These are phyloP conservation scores for Eupithecia exiguata DNA, from an alignment of 2,888 invertebrate species.

Conservation along the genomic window DNA sequence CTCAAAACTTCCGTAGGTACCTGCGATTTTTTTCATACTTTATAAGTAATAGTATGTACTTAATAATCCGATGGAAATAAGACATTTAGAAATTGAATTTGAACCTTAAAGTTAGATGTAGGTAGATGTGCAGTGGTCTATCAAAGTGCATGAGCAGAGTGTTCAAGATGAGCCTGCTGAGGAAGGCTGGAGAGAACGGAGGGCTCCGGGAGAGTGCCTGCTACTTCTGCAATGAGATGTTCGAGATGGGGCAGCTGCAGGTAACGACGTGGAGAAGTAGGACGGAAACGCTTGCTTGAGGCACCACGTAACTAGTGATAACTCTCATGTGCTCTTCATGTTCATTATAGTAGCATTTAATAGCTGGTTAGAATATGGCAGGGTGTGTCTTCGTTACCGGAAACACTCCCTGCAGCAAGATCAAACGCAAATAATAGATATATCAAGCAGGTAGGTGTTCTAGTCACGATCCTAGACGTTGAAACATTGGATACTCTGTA, in stretches of 20 bases:
- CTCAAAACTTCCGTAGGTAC: too few relatives aligned
- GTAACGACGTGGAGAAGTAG: constrained; percentile 59
- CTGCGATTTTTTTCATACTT: too few relatives aligned
- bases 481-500: too few relatives aligned
- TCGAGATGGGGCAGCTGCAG: constrained; percentile 86
- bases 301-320: background rate
- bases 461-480: too few relatives aligned
- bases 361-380: background rate
- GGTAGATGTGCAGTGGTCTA: background rate
- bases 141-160: constrained; percentile 2
- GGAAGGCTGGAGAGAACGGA: constrained; percentile 43
- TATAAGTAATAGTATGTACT: too few relatives aligned
- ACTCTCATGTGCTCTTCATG: background rate
- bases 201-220: constrained; percentile 82
- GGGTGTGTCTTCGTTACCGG: background rate
- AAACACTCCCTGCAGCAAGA: too few relatives aligned
- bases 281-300: background rate
- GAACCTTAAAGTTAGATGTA: background rate
- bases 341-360: too few relatives aligned
- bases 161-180: constrained; percentile 61
- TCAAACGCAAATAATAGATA: too few relatives aligned
- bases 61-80: background rate
- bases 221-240: constrained; percentile 87
- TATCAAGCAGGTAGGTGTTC: too few relatives aligned
- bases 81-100: background rate